phyloP scores from a whole-genome alignment of 1,140 invertebrate genomes.

The Lasaia peninsularis region DNA sequence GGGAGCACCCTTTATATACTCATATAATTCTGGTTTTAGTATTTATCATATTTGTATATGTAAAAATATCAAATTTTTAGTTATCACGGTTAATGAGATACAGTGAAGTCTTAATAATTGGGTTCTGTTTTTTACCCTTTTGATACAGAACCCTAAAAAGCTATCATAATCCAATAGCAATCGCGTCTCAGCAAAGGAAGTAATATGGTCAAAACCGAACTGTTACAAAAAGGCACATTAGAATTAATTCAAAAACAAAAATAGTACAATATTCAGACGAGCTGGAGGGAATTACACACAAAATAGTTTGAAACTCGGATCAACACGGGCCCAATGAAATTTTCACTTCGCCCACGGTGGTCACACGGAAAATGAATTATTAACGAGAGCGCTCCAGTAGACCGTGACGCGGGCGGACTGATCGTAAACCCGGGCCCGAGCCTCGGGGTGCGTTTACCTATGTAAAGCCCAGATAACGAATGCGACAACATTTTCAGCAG shows the following conservation, averaged over 20 bases:
- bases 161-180: no score
- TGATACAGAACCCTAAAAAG: no score
- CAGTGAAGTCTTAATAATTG: no score
- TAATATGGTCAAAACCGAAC: no score
- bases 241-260: neutral
- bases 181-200: no score
- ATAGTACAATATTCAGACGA: neutral
- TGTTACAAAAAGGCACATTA: no score
- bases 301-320: neutral
- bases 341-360: slow-evolving; percentile 14
- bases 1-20: no score
- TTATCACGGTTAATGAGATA: no score
- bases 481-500: neutral
- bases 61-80: no score
- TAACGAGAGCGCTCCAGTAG: slow-evolving; percentile 25
- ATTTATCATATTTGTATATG: no score
- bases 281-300: neutral
- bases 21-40: no score
- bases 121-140: no score
- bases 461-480: slow-evolving; percentile 14
- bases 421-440: slow-evolving; percentile 16
- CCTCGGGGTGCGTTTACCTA: slow-evolving; percentile 4
- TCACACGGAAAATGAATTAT: slow-evolving; percentile 32
- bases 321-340: slow-evolving; percentile 1
- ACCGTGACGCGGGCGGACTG: slow-evolving; percentile 28